phyloP scores from a whole-genome alignment of 2,797 vertebrate species.

The Anguilla marmorata region DNA sequence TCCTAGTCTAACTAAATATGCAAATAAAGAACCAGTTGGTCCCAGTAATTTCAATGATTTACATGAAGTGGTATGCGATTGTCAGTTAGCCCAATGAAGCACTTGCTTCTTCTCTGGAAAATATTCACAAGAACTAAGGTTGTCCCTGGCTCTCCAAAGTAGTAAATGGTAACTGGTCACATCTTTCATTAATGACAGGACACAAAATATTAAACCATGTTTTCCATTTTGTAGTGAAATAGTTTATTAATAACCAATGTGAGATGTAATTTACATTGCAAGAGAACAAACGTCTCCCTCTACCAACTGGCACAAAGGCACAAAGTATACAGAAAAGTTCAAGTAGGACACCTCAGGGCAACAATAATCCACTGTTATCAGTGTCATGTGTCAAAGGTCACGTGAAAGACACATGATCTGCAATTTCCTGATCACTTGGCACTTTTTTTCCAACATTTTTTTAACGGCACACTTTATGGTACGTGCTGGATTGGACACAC shows the following conservation, averaged over 20 bases:
- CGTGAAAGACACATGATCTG: not conserved
- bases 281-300: not conserved
- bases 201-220: not conserved
- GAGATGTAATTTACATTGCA: not conserved
- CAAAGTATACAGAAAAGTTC: not conserved
- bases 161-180: not conserved
- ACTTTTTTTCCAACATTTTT: not conserved
- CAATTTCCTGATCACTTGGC: not conserved
- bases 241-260: not conserved
- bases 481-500: not conserved
- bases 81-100: not conserved
- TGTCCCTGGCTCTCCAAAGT: not conserved
- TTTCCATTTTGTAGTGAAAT: not conserved
- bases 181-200: not conserved
- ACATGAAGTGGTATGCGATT: not conserved
- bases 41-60: not conserved
- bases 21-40: not conserved
- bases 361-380: not conserved
- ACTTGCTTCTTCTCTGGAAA: not conserved
- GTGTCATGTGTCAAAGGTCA: not conserved
- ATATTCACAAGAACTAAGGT: not conserved
- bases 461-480: not conserved
- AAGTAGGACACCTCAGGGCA: not conserved
- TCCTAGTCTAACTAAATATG: not conserved
- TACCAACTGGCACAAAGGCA: not conserved